Percentiles rank a stretch among this genome's conserved stretches.
Evolutionary conservation across 2,888 invertebrate species (phyloP).

Genomic region (Iselma pallidipennis): DNA sequence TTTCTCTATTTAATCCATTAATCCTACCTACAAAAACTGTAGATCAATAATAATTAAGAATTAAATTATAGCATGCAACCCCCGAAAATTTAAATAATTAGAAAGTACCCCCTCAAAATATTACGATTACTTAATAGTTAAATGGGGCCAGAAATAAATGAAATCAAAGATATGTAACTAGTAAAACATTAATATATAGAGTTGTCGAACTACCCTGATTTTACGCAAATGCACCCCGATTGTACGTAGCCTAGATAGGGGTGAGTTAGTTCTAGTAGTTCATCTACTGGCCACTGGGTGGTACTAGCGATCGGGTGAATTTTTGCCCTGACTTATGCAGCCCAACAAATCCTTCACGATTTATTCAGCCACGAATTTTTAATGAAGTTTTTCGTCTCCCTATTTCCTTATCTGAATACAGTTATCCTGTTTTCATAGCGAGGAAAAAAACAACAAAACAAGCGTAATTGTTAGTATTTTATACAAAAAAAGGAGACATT

Average conservation of each 20-base stretch:
- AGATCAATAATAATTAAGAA: too few relatives aligned
- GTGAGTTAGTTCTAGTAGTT: conserved; percentile 32
- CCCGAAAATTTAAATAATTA: too few relatives aligned
- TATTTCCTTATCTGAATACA: conserved; percentile 6
- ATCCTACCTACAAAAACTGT: too few relatives aligned
- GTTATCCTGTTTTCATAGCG: conserved; percentile 2
- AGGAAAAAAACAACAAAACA: neutral
- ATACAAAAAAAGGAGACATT: too few relatives aligned
- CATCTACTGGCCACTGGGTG: conserved; percentile 45
- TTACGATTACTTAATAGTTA: too few relatives aligned
- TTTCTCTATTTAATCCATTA: too few relatives aligned
- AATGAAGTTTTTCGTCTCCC: conserved; percentile 31
- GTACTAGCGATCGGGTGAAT: conserved; percentile 44
- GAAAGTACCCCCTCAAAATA: too few relatives aligned
- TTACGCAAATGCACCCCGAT: conserved; percentile 23
- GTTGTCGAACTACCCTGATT: neutral
- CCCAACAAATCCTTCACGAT: conserved; percentile 12
- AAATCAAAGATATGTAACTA: neutral
- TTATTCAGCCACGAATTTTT: conserved; percentile 32
- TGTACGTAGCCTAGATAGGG: conserved; percentile 18
- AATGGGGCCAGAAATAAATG: too few relatives aligned
- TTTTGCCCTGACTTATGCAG: conserved; percentile 31
- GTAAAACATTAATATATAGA: neutral
- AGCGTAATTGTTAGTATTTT: too few relatives aligned
- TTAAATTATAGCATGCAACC: too few relatives aligned